These are phyloP conservation scores for Emydoidea blandingii DNA, from an alignment of 2,797 vertebrate genomes.

Conservation along the genomic window DNA sequence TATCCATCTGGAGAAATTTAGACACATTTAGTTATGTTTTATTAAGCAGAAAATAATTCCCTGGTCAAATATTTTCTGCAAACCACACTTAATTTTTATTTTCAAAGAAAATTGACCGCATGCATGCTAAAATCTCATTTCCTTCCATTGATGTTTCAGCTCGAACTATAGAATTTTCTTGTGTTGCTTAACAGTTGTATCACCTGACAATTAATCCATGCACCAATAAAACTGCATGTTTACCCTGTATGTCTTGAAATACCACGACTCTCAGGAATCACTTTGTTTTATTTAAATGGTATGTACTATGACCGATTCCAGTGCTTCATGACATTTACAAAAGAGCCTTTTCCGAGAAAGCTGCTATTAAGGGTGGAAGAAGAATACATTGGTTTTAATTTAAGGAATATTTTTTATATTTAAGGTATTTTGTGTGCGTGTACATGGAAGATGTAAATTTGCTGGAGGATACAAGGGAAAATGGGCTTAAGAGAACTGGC, in stretches of 20 bases:
- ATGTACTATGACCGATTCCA: conserved; percentile 53
- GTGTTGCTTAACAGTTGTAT: conserved; percentile 6
- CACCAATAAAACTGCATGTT: conserved; percentile 63
- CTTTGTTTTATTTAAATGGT: conserved; percentile 69
- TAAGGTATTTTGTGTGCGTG: neutral
- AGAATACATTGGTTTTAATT: conserved; percentile 27
- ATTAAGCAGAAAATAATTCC: conserved; percentile 59
- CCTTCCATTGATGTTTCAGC: neutral
- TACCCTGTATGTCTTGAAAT: conserved; percentile 70
- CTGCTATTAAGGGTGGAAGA: neutral
- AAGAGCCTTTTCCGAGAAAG: conserved; percentile 58
- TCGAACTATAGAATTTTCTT: conserved; percentile 24
- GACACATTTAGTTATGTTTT: conserved; percentile 24
- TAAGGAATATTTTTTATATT: neutral
- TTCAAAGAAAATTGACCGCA: neutral
- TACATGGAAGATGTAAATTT: neutral
- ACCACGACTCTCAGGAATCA: conserved; percentile 63
- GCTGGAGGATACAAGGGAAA: neutral
- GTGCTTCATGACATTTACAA: conserved; percentile 59
- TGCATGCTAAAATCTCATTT: neutral
- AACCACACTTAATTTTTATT: conserved; percentile 38
- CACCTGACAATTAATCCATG: conserved; percentile 29
- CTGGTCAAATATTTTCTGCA: conserved; percentile 49
- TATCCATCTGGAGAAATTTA: conserved; percentile 60
- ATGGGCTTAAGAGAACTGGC: neutral